A percentile compares a stretch with the other conserved stretches of the same genome.
phyloP scores from a whole-genome alignment of 2,888 invertebrate genomes.

The Acleris literana region DNA sequence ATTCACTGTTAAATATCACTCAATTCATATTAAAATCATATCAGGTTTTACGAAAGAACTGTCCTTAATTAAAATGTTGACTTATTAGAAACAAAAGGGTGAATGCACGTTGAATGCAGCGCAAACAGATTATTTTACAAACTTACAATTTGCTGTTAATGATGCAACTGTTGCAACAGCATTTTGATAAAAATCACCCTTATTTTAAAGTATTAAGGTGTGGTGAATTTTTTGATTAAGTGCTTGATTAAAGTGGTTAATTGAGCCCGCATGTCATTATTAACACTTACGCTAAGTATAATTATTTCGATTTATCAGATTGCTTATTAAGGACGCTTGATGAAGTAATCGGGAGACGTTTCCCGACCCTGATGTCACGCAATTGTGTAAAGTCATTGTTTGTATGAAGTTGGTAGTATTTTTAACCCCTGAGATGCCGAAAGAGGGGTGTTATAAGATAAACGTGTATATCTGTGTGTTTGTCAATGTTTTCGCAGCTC shows the following conservation, averaged over 20 bases:
- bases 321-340: constrained; percentile 67
- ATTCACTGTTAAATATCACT: no score
- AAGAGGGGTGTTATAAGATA: no score
- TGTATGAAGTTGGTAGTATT: background rate
- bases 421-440: background rate
- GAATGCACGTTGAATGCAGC: constrained; percentile 64
- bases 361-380: constrained; percentile 24
- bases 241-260: constrained; percentile 42
- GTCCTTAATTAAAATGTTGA: constrained; percentile 38
- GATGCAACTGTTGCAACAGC: background rate
- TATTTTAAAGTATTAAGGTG: background rate
- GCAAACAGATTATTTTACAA: constrained; percentile 51
- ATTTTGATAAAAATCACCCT: background rate
- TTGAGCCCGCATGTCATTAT: constrained; percentile 76
- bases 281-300: constrained; percentile 78
- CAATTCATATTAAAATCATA: no score
- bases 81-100: constrained; percentile 60
- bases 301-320: constrained; percentile 77
- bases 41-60: background rate
- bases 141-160: constrained; percentile 7
- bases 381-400: background rate
- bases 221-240: background rate
- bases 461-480: no score
- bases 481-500: no score
- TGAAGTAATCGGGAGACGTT: constrained; percentile 59